Conservation (phyloP, 1,140 invertebrate species). For the Micrasema minimum region DNA sequence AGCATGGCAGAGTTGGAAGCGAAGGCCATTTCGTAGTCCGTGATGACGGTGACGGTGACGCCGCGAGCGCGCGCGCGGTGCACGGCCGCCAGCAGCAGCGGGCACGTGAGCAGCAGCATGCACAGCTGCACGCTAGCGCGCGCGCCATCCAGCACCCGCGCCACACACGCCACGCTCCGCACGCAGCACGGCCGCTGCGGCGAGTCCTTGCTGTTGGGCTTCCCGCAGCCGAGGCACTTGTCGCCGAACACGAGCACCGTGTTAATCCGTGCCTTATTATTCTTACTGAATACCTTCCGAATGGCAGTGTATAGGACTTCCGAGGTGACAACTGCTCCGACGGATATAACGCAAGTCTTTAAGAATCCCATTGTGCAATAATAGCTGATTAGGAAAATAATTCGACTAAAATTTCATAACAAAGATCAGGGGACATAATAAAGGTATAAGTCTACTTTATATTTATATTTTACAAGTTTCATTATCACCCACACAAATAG, state of each 20-base stretch:
- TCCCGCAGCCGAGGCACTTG: not conserved
- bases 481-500: no score
- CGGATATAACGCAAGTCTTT: not conserved
- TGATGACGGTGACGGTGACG: not conserved
- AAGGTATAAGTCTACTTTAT: no score
- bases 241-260: not conserved
- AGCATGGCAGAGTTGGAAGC: not conserved
- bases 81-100: not conserved
- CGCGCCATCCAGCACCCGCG: not conserved
- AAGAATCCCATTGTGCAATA: not conserved
- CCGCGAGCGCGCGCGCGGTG: slow-evolving; percentile 5
- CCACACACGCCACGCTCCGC: not conserved
- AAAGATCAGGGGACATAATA: no score
- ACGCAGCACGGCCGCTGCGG: slow-evolving; percentile 1
- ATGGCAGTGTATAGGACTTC: slow-evolving; percentile 1
- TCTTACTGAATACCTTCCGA: not conserved
- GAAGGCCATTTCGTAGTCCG: slow-evolving; percentile 12
- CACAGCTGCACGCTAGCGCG: slow-evolving; percentile 2
- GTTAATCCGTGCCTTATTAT: not conserved
- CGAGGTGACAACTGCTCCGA: not conserved
- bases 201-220: not conserved
- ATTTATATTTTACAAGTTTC: no score
- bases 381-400: no score
- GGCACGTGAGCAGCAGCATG: slow-evolving; percentile 15
- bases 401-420: no score